A percentile compares a stretch with the other conserved stretches of the same genome.
Conservation (phyloP, 2,797 vertebrate genomes). For the Sebastes hubbsi region DNA sequence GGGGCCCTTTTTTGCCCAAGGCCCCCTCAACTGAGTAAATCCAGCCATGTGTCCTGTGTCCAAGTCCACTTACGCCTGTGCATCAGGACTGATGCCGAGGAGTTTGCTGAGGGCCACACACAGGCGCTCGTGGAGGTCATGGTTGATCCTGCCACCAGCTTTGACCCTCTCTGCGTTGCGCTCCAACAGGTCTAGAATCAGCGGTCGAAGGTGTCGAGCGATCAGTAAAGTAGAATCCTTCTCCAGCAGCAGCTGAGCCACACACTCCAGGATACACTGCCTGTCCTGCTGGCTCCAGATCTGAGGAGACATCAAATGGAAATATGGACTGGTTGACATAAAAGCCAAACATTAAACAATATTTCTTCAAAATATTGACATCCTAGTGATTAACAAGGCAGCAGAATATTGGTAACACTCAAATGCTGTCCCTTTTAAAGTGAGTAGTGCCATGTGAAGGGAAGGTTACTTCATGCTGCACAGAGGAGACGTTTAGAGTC, state of each 20-base stretch:
- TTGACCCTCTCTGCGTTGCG: conserved; percentile 90
- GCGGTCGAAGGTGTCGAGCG: conserved; percentile 88
- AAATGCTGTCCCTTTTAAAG: neutral
- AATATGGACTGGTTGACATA: neutral
- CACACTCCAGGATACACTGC: conserved; percentile 85
- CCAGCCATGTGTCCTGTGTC: neutral
- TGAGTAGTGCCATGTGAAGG: neutral
- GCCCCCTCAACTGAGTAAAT: too few species aligned
- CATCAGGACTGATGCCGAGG: conserved; percentile 88
- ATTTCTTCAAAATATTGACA: neutral
- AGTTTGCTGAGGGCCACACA: conserved; percentile 97
- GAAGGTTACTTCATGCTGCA: neutral
- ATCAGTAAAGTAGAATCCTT: conserved; percentile 92
- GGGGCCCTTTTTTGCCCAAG: neutral
- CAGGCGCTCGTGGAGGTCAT: conserved; percentile 94
- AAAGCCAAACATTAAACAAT: neutral
- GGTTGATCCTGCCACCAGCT: conserved; percentile 86
- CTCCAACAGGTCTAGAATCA: conserved; percentile 93
- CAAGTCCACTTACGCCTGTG: conserved; percentile 86
- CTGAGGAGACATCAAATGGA: conserved; percentile 69
- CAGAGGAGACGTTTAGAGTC: neutral
- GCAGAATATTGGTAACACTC: neutral
- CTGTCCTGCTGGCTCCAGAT: conserved; percentile 93
- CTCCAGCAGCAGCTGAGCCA: conserved; percentile 90
- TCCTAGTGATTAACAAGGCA: neutral